Conservation (phyloP, 2,797 vertebrate genomes). For the Brotogeris chrysoptera region DNA sequence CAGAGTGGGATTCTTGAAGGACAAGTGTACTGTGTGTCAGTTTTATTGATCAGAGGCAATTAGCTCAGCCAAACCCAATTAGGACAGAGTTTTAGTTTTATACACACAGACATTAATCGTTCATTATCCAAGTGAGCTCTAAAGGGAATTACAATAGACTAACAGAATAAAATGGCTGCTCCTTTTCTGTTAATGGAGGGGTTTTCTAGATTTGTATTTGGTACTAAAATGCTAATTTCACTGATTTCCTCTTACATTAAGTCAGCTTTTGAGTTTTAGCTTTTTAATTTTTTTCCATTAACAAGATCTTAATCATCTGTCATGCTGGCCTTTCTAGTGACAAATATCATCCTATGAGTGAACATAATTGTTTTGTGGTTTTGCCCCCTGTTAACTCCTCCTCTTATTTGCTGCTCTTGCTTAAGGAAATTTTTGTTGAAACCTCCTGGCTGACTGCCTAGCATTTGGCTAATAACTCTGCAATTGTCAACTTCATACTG, state of each 20-base stretch:
- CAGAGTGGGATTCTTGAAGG: conserved; percentile 21
- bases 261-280: neutral
- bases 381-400: neutral
- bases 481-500: conserved; percentile 19
- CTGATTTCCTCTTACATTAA: neutral
- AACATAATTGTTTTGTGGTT: neutral
- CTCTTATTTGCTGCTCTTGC: conserved; percentile 1
- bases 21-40: neutral
- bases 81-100: conserved; percentile 51
- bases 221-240: neutral
- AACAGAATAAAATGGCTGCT: conserved; percentile 24
- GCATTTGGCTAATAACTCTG: conserved; percentile 46
- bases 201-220: neutral
- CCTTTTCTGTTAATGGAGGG: conserved; percentile 6
- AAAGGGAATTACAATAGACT: conserved; percentile 21
- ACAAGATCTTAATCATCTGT: conserved; percentile 20
- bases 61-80: conserved; percentile 45
- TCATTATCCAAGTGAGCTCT: conserved; percentile 46
- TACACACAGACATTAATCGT: conserved; percentile 25
- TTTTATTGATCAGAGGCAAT: conserved; percentile 57
- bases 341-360: neutral
- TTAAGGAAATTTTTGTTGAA: conserved; percentile 51
- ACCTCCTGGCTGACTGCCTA: conserved; percentile 32
- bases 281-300: neutral
- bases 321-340: conserved; percentile 14